These are phyloP conservation scores for Eleutherodactylus coqui DNA, from an alignment of 2,797 vertebrate genomes.

Conservation along the genomic window DNA sequence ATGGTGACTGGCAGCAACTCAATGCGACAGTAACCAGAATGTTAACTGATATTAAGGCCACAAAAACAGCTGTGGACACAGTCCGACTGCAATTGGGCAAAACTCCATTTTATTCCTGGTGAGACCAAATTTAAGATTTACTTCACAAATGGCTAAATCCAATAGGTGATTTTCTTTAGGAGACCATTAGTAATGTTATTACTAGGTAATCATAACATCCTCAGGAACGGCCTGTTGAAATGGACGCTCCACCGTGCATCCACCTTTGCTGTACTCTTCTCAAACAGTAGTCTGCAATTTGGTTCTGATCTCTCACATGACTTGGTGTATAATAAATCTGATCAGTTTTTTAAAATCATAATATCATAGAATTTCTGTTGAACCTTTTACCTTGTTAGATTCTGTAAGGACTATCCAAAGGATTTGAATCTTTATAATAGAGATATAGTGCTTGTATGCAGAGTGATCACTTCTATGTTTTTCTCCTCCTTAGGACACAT, in stretches of 20 bases:
- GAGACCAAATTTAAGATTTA: slow-evolving; percentile 61
- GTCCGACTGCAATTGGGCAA: slow-evolving; percentile 75
- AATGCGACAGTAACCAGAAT: slow-evolving; percentile 70
- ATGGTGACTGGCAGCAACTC: slow-evolving; percentile 80
- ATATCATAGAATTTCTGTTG: too few species aligned
- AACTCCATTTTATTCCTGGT: slow-evolving; percentile 86
- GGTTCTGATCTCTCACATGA: too few species aligned
- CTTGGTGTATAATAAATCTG: too few species aligned
- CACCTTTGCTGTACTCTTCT: too few species aligned
- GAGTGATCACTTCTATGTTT: background rate
- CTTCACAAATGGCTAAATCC: background rate
- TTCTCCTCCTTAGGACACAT: slow-evolving; percentile 77
- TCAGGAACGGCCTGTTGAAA: too few species aligned
- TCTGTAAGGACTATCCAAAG: too few species aligned
- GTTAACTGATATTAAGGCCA: slow-evolving; percentile 71
- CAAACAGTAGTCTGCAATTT: too few species aligned
- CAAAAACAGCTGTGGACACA: slow-evolving; percentile 80
- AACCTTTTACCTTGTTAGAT: too few species aligned
- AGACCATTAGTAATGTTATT: background rate
- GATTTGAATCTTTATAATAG: background rate
- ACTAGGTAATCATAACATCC: background rate
- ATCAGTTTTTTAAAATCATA: too few species aligned
- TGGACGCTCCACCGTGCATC: too few species aligned
- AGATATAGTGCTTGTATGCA: background rate
- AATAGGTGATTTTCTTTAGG: background rate